Evolutionary conservation across 2,888 invertebrate species (phyloP).

Genomic region (Linnaemya vulpina): DNA sequence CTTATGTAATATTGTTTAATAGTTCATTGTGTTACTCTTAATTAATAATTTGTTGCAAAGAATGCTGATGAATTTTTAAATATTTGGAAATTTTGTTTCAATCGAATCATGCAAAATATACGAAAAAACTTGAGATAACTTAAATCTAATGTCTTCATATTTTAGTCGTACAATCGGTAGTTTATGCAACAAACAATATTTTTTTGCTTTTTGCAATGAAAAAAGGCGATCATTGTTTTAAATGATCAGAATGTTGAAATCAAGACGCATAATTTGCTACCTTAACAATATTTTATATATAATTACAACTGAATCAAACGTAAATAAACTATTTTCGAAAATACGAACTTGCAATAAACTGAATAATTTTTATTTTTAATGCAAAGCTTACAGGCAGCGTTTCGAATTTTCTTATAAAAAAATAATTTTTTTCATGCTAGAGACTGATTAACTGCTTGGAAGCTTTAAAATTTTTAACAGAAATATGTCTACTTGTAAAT

Average conservation of each 20-base stretch:
- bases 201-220: not conserved
- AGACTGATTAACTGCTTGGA: not conserved
- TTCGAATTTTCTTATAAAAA: not conserved
- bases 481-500: constrained; percentile 18
- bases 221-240: constrained; percentile 14
- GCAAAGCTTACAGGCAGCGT: not conserved
- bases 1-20: too few relatives aligned
- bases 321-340: not conserved
- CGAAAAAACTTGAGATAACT: not conserved
- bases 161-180: not conserved
- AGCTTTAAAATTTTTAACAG: not conserved
- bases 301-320: not conserved
- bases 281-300: not conserved
- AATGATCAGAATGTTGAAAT: not conserved
- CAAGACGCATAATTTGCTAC: not conserved
- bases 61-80: too few relatives aligned
- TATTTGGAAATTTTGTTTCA: too few relatives aligned
- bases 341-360: not conserved
- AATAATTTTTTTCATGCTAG: not conserved
- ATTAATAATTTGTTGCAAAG: too few relatives aligned
- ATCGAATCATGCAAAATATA: not conserved
- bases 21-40: too few relatives aligned
- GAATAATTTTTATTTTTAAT: not conserved
- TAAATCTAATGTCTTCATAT: not conserved
- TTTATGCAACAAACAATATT: not conserved